Percentiles rank a stretch among this genome's conserved stretches.
These are phyloP conservation scores for Umimayanthus kanabou DNA, from an alignment of 92 coral and sea anemone species.

Conservation along the genomic window DNA sequence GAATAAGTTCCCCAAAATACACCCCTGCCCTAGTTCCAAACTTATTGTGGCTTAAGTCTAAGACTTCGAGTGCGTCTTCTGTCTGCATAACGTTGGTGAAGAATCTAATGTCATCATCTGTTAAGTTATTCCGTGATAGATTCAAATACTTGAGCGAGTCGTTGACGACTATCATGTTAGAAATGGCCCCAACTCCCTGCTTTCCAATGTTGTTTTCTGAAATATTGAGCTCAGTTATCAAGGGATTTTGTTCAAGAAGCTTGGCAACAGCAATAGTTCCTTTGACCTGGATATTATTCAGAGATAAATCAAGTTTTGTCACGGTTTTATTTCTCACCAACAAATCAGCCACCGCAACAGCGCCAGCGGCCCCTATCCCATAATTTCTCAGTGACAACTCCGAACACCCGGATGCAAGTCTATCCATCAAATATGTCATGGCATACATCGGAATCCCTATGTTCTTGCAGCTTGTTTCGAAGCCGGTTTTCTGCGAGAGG, in stretches of 20 bases:
- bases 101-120: slow-evolving; percentile 66
- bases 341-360: slow-evolving; percentile 75
- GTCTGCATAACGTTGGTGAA: slow-evolving; percentile 73
- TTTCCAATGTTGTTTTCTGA: slow-evolving; percentile 80
- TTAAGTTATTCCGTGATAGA: slow-evolving; percentile 75
- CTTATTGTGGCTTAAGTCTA: slow-evolving; percentile 76
- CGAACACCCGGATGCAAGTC: slow-evolving; percentile 68
- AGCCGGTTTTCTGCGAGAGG: slow-evolving; percentile 58
- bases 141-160: slow-evolving; percentile 62
- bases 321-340: slow-evolving; percentile 77
- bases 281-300: slow-evolving; percentile 78
- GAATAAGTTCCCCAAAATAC: slow-evolving; percentile 69
- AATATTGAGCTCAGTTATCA: slow-evolving; percentile 64
- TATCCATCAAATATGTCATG: slow-evolving; percentile 82
- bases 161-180: slow-evolving; percentile 72
- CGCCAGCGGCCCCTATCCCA: slow-evolving; percentile 87
- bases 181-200: slow-evolving; percentile 74
- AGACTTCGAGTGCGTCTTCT: slow-evolving; percentile 59
- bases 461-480: slow-evolving; percentile 63
- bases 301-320: slow-evolving; percentile 77
- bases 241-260: slow-evolving; percentile 63
- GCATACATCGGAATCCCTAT: slow-evolving; percentile 81
- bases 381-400: slow-evolving; percentile 84
- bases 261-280: slow-evolving; percentile 78
- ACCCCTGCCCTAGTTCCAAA: slow-evolving; percentile 64